Evolutionary conservation across 2,888 invertebrate species (phyloP).

Genomic region (Hoplodrina blanda): DNA sequence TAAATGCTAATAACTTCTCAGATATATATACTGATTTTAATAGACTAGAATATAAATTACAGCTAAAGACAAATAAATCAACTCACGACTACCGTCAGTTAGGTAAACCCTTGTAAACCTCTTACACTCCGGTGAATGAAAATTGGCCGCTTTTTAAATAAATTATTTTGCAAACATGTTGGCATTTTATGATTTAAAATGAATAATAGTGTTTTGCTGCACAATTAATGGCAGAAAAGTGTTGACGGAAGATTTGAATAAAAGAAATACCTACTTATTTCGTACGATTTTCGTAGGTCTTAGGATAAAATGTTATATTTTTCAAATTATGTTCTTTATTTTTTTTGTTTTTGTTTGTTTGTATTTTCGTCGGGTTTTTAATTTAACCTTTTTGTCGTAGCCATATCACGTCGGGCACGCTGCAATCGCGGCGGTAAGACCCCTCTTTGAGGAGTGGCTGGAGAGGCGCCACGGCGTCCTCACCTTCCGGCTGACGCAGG

Average conservation of each 20-base stretch:
- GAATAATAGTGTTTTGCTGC: background rate
- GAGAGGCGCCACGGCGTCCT: no score
- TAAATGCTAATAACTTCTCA: constrained; percentile 24
- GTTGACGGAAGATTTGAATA: no score
- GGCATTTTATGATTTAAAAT: background rate
- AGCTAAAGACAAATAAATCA: constrained; percentile 66
- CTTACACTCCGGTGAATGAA: constrained; percentile 42
- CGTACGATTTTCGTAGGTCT: no score
- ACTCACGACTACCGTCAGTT: constrained; percentile 51
- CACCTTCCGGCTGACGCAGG: no score
- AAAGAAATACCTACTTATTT: background rate
- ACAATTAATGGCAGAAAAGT: background rate
- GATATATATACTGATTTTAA: constrained; percentile 29
- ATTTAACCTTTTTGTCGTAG: no score
- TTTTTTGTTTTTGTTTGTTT: no score
- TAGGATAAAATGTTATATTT: no score
- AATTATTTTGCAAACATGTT: background rate
- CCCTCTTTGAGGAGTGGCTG: no score
- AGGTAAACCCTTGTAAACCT: constrained; percentile 47
- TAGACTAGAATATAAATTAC: constrained; percentile 56
- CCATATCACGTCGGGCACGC: no score
- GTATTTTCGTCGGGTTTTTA: background rate
- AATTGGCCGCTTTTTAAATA: background rate
- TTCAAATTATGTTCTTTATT: no score
- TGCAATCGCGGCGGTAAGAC: no score